Percentiles rank a stretch among this genome's conserved stretches.
phyloP scores from a whole-genome alignment of 1,140 invertebrate species.

The Spodoptera frugiperda region DNA sequence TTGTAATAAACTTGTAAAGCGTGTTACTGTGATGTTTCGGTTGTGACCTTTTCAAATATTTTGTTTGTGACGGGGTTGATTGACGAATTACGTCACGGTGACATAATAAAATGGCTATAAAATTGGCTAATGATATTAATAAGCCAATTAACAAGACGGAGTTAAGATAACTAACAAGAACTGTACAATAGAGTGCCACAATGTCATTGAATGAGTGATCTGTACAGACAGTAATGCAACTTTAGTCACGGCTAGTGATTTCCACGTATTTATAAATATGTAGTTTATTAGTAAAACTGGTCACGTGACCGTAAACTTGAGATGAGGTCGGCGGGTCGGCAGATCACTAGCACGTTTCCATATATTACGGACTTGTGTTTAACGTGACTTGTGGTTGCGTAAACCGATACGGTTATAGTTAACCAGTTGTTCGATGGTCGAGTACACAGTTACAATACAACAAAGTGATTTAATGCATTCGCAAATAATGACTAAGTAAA shows the following conservation, averaged over 20 bases:
- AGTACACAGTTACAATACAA: conserved; percentile 2
- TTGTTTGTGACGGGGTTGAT: neutral
- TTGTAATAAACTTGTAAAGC: conserved; percentile 12
- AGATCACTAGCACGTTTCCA: conserved; percentile 37
- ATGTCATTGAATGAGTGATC: conserved; percentile 9
- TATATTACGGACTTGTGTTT: conserved; percentile 38
- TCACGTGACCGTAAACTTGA: conserved; percentile 48
- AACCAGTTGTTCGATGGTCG: neutral
- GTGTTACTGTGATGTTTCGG: neutral
- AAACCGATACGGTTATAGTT: conserved; percentile 34
- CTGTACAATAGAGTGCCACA: neutral
- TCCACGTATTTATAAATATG: conserved; percentile 34
- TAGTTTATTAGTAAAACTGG: conserved; percentile 20
- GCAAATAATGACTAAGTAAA: neutral
- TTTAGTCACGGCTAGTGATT: conserved; percentile 27
- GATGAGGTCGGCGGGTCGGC: conserved; percentile 44
- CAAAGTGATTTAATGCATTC: neutral
- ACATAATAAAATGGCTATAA: neutral
- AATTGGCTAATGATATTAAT: no score
- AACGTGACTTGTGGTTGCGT: conserved; percentile 43
- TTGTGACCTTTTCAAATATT: conserved; percentile 25
- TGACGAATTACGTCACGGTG: neutral
- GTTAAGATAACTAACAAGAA: no score
- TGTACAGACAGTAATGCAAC: conserved; percentile 1
- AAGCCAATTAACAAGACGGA: no score